Conservation (phyloP, 2,888 invertebrate species). For the Orchesella flavescens region DNA sequence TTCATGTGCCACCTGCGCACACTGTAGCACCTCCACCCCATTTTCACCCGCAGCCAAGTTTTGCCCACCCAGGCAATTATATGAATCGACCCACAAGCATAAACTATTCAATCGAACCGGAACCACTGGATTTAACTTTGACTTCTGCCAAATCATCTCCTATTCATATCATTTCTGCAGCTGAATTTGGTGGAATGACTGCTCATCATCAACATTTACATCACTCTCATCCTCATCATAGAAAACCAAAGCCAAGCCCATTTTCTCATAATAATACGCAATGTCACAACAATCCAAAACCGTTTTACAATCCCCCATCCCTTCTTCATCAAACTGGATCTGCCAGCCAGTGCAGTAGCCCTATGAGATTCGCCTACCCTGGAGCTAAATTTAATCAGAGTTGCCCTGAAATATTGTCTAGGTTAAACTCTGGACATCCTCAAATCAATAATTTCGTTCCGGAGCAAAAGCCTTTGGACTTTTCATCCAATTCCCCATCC, state of each 20-base stretch:
- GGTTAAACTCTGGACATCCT: conserved; percentile 49
- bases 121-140: conserved; percentile 64
- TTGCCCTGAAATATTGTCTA: conserved; percentile 66
- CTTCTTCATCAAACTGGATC: conserved; percentile 48
- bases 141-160: conserved; percentile 67
- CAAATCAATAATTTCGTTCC: conserved; percentile 38
- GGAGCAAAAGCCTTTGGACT: conserved; percentile 68
- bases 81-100: conserved; percentile 59
- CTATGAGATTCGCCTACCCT: conserved; percentile 48
- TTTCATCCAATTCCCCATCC: conserved; percentile 60
- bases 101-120: conserved; percentile 55
- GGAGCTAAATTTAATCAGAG: conserved; percentile 65
- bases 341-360: conserved; percentile 46
- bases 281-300: conserved; percentile 13
- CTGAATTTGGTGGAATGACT: conserved; percentile 61
- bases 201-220: conserved; percentile 49
- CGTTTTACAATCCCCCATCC: conserved; percentile 62
- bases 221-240: conserved; percentile 37
- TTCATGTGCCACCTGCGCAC: conserved; percentile 43
- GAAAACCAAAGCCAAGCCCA: conserved; percentile 45
- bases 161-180: conserved; percentile 68
- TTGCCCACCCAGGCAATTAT: conserved; percentile 51
- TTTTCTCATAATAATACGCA: conserved; percentile 25
- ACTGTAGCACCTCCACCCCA: conserved; percentile 34
- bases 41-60: conserved; percentile 42